These are phyloP conservation scores for Coryphaenoides rupestris DNA, from an alignment of 2,113 vertebrate genomes.

Conservation along the genomic window DNA sequence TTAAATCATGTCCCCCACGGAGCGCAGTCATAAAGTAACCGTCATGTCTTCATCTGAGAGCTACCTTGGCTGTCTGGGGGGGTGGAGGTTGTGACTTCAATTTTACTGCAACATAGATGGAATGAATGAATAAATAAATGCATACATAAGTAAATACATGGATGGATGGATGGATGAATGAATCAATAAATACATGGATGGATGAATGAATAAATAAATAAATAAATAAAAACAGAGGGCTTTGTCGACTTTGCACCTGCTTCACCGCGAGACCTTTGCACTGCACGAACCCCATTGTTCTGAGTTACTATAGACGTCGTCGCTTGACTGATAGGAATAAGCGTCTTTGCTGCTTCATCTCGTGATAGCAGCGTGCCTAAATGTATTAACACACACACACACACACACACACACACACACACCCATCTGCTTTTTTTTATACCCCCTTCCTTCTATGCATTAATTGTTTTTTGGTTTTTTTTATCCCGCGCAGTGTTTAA, in stretches of 20 bases:
- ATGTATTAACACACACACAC: constrained; percentile 75
- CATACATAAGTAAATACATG: no score
- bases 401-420: no score
- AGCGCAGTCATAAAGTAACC: no score
- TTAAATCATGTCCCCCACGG: no score
- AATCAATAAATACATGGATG: no score
- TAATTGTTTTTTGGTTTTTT: constrained; percentile 69
- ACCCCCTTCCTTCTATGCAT: constrained; percentile 64
- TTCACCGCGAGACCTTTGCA: constrained; percentile 2
- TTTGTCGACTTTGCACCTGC: constrained; percentile 49
- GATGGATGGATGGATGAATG: no score
- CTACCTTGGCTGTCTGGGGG: constrained; percentile 25
- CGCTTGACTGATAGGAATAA: constrained; percentile 21
- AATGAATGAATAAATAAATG: no score
- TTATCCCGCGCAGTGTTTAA: constrained; percentile 59
- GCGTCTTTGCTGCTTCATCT: constrained; percentile 47
- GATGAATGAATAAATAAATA: no score
- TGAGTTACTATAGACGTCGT: neutral
- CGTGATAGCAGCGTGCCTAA: constrained; percentile 69
- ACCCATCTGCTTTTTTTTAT: constrained; percentile 73
- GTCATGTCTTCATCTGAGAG: no score
- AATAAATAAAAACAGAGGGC: neutral
- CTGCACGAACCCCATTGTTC: constrained; percentile 18
- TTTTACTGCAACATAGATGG: no score
- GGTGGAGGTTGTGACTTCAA: neutral